Base-by-base conservation (phyloP, 2,888 invertebrate genomes). In the Stramonita haemastoma region DNA sequence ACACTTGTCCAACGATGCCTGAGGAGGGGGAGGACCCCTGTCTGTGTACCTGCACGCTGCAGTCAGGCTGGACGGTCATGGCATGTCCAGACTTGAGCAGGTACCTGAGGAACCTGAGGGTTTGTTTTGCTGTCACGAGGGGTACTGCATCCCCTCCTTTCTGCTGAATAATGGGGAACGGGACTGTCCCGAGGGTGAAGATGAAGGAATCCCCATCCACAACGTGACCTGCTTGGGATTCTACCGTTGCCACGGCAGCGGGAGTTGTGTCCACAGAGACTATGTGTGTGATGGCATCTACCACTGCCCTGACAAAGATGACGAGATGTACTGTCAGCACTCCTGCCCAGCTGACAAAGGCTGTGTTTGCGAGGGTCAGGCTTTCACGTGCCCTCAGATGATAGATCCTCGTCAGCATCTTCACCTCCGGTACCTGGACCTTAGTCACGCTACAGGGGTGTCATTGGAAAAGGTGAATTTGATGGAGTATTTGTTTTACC, bases 251-350 rank as follows among this genome's bases (percentile, higher is more conserved):
- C 85, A 89, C 34, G 46, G 85, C 29, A 34, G 34, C 26, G 66
- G n/a, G 15, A 87, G 87, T 17, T 90, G 90, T 32, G 86, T 90
- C 15, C 87, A 88, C 86, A 34, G 32, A 4, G 57, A 86, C 6
- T 85, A 88, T 36, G 66, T 90, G 15, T 90, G 90, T 81, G 90
- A 90, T 57, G 89, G 90, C 13, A 57, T 89, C 36, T 89, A 89
- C 83, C 90, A 90, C 70, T 90, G 90, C 32, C 90, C 90, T 0
- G 66, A 89, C 36, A 89, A 89, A n/a, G 90, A 90, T 56, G 90
- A 90, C 83, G 90, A 90, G 46, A 57, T 70, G 32, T 86, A 87
- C 57, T 90, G 90, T 70, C n/a, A 89, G 70, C 26, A 81, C 0
- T 32, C 70, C 19, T 90, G 89, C 73, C 90, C 90, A 4, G 26